Percentiles rank a stretch among this genome's conserved stretches.
Evolutionary conservation across 2,888 invertebrate species (phyloP).

Genomic region (Drosophila greeni): DNA sequence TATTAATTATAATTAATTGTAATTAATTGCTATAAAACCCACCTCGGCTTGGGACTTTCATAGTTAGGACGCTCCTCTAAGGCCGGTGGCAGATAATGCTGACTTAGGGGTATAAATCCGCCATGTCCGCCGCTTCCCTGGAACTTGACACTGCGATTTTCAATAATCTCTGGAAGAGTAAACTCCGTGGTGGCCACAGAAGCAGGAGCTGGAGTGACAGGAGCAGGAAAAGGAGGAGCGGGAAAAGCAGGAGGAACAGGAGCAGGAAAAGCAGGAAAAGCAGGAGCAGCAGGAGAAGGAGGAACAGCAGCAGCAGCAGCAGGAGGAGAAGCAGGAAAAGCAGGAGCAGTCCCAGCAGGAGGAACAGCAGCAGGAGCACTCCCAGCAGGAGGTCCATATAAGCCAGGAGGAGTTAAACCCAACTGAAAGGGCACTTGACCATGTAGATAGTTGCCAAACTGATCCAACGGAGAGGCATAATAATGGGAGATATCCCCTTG

Average conservation of each 20-base stretch:
- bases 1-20: background rate
- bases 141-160: constrained; percentile 69
- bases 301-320: no score
- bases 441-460: constrained; percentile 61
- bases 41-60: constrained; percentile 69
- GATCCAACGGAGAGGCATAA: constrained; percentile 53
- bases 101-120: constrained; percentile 73
- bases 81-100: constrained; percentile 70
- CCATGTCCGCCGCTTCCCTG: constrained; percentile 51
- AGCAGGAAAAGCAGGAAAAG: no score
- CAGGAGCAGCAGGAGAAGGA: no score
- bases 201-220: constrained; percentile 58
- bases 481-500: constrained; percentile 70
- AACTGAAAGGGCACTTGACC: constrained; percentile 55
- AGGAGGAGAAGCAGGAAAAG: constrained; percentile 60
- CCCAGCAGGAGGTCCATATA: constrained; percentile 55
- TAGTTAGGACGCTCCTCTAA: constrained; percentile 68
- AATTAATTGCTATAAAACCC: background rate
- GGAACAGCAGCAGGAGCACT: constrained; percentile 17
- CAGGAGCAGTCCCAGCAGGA: constrained; percentile 26
- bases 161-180: constrained; percentile 75
- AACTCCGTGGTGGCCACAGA: constrained; percentile 70
- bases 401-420: constrained; percentile 42
- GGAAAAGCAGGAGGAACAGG: constrained; percentile 27
- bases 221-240: no score